Evolutionary conservation across 2,797 vertebrate species (phyloP).

Genomic region (Sternarchorhynchus goeldii): DNA sequence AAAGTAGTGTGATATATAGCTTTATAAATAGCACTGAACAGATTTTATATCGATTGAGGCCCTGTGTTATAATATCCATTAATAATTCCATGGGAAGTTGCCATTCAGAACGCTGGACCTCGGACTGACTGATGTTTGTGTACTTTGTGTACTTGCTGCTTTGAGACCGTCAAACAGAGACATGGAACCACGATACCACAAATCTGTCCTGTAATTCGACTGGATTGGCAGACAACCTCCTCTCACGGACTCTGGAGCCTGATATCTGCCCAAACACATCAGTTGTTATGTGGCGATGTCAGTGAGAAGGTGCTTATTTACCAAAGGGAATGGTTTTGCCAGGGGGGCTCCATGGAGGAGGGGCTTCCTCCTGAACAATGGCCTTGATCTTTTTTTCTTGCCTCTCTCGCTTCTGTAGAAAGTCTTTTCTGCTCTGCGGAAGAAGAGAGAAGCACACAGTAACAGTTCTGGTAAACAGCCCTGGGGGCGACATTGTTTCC

Average conservation of each 20-base stretch:
- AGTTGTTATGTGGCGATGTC: neutral
- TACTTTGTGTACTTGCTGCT: too few species aligned
- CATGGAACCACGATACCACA: neutral
- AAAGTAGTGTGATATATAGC: too few species aligned
- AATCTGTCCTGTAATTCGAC: neutral
- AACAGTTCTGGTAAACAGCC: neutral
- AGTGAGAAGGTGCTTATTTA: conserved; percentile 66
- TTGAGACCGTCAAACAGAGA: neutral
- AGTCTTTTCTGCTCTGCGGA: conserved; percentile 83
- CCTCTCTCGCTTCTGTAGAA: conserved; percentile 74
- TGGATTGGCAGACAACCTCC: neutral
- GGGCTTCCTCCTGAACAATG: conserved; percentile 69
- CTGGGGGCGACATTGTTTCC: too few species aligned
- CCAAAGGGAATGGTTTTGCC: conserved; percentile 81
- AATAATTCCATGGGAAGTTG: neutral
- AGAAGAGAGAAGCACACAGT: conserved; percentile 15
- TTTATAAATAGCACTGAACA: too few species aligned
- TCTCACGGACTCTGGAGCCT: neutral
- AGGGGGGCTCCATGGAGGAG: conserved; percentile 89
- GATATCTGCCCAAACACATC: neutral
- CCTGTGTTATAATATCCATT: too few species aligned
- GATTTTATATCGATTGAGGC: too few species aligned
- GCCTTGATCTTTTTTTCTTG: conserved; percentile 75
- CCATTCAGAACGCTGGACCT: neutral
- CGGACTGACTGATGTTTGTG: neutral